Evolutionary conservation across 2,113 vertebrate species (phyloP).

Genomic region (Poecile atricapillus): DNA sequence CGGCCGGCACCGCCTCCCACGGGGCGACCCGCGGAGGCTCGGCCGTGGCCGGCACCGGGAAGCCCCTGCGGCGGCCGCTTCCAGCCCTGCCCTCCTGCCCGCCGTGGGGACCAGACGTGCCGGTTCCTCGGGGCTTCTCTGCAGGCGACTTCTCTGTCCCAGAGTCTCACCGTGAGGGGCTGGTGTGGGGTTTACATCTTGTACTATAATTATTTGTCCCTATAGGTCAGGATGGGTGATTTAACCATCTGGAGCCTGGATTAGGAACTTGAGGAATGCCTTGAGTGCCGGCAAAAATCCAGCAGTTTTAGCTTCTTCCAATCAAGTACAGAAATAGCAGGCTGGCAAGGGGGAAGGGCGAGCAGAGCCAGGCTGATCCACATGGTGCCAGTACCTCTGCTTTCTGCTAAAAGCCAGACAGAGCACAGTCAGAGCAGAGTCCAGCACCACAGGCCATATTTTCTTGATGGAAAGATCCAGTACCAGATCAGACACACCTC

Average conservation of each 20-base stretch:
- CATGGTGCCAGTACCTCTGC: not conserved
- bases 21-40: not conserved
- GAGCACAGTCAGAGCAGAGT: not conserved
- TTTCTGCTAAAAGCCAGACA: not conserved
- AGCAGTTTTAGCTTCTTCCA: slow-evolving; percentile 19
- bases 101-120: not conserved
- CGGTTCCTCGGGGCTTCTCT: not conserved
- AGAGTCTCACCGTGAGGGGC: not conserved
- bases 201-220: not conserved
- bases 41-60: not conserved
- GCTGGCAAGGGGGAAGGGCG: not conserved
- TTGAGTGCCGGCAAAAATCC: slow-evolving; percentile 16
- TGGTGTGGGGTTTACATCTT: not conserved
- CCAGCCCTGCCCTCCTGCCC: not conserved
- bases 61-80: not conserved
- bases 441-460: not conserved
- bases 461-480: not conserved
- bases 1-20: not conserved
- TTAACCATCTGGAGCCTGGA: not conserved
- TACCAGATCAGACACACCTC: not conserved
- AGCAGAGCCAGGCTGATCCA: not conserved
- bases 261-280: slow-evolving; percentile 31
- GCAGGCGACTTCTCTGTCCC: not conserved
- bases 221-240: not conserved
- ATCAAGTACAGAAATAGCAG: not conserved